A percentile compares a stretch with the other conserved stretches of the same genome.
These are phyloP conservation scores for Theocolax elegans DNA, from an alignment of 1,140 invertebrate genomes.

Conservation along the genomic window DNA sequence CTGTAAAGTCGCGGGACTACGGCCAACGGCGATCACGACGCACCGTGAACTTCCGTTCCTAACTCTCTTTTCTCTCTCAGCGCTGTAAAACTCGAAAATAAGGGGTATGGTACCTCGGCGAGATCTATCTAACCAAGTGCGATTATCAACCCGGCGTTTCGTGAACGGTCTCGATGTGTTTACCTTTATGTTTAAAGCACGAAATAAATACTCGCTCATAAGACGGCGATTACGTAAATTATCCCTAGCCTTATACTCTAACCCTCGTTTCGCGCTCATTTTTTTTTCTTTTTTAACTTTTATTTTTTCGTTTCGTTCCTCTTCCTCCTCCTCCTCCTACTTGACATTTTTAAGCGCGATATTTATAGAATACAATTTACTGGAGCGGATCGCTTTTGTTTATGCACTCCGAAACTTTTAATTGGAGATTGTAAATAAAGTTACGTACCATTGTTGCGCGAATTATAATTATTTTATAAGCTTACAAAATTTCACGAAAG, in stretches of 20 bases:
- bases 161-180: conserved; percentile 32
- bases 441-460: too few species aligned
- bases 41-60: conserved; percentile 33
- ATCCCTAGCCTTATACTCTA: neutral
- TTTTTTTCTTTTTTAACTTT: neutral
- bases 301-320: neutral
- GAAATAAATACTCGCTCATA: conserved; percentile 39
- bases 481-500: too few species aligned
- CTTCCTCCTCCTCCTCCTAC: neutral
- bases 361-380: too few species aligned
- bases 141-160: conserved; percentile 19
- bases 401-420: too few species aligned
- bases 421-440: too few species aligned
- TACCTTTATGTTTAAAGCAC: conserved; percentile 43
- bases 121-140: conserved; percentile 16
- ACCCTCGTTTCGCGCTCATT: too few species aligned
- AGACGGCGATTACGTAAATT: conserved; percentile 40
- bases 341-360: too few species aligned
- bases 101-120: conserved; percentile 9
- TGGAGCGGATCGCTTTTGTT: too few species aligned
- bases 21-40: conserved; percentile 38
- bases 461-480: too few species aligned
- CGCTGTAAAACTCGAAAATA: conserved; percentile 34
- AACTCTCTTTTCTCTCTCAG: neutral
- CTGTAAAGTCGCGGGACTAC: neutral